Evolutionary conservation across 2,888 invertebrate genomes (phyloP).

Genomic region (Agrochola macilenta): DNA sequence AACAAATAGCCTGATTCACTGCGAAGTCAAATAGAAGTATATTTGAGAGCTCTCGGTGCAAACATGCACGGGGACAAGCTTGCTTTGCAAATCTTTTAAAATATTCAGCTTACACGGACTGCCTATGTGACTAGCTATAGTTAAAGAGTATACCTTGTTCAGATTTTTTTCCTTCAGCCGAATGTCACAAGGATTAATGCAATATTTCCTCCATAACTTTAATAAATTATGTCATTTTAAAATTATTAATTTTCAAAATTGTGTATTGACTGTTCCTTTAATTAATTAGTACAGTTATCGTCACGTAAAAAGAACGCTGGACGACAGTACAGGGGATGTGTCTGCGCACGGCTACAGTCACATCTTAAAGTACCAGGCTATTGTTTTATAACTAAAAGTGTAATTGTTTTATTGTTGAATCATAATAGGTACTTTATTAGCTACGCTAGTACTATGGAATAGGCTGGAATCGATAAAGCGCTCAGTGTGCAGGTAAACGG

Average conservation of each 20-base stretch:
- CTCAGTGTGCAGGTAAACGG: too few species aligned
- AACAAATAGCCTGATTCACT: slow-evolving; percentile 67
- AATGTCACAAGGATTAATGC: neutral
- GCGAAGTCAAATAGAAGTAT: slow-evolving; percentile 66
- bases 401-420: too few species aligned
- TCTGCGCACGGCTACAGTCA: too few species aligned
- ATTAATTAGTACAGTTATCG: too few species aligned
- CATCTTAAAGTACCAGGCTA: too few species aligned
- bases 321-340: too few species aligned
- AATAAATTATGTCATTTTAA: neutral
- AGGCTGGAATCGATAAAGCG: too few species aligned
- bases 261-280: neutral
- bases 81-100: slow-evolving; percentile 68
- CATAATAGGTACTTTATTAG: too few species aligned
- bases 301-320: too few species aligned
- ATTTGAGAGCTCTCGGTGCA: slow-evolving; percentile 58
- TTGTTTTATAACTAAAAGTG: too few species aligned
- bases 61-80: slow-evolving; percentile 65
- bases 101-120: slow-evolving; percentile 61
- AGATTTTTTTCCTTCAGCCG: neutral
- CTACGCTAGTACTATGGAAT: too few species aligned
- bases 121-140: slow-evolving; percentile 25
- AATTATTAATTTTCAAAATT: neutral
- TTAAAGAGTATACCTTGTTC: neutral
- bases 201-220: too few species aligned